A percentile compares a stretch with the other conserved stretches of the same genome.
Evolutionary conservation across 1,140 invertebrate species (phyloP).

Genomic region (Saccostrea cuccullata): DNA sequence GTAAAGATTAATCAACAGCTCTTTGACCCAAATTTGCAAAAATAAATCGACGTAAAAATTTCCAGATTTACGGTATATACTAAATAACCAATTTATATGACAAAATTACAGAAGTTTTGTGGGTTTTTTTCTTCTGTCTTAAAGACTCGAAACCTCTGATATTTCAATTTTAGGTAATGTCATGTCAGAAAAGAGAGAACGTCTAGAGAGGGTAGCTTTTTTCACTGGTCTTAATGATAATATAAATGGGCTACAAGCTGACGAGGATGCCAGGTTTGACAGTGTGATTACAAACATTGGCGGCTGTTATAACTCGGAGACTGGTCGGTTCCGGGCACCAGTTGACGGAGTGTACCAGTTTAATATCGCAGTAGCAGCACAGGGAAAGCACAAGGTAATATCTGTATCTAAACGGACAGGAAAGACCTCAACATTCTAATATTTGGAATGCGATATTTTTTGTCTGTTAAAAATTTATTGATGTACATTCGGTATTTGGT

Average conservation of each 20-base stretch:
- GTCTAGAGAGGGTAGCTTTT: constrained; percentile 68
- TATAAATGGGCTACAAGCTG: constrained; percentile 66
- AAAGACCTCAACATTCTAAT: not conserved
- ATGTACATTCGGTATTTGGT: too few relatives aligned
- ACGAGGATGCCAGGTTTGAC: constrained; percentile 72
- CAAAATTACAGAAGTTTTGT: too few relatives aligned
- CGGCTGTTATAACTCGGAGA: constrained; percentile 65
- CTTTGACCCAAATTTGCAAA: too few relatives aligned
- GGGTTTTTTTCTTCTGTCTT: too few relatives aligned
- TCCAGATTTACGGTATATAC: too few relatives aligned
- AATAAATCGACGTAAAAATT: too few relatives aligned
- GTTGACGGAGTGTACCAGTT: constrained; percentile 76
- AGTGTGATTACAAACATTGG: constrained; percentile 76
- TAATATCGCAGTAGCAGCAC: constrained; percentile 75
- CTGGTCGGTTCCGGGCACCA: constrained; percentile 74
- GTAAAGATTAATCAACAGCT: too few relatives aligned
- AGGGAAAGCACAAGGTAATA: constrained; percentile 74
- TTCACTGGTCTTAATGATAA: constrained; percentile 74
- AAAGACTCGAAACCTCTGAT: too few relatives aligned
- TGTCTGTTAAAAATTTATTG: too few relatives aligned
- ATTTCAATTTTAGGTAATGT: not conserved
- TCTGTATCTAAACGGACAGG: not conserved
- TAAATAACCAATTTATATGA: too few relatives aligned
- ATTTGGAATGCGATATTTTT: not conserved
- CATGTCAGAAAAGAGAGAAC: not conserved